Conservation (phyloP, 2,888 invertebrate genomes). For the Embidobia sp. region DNA sequence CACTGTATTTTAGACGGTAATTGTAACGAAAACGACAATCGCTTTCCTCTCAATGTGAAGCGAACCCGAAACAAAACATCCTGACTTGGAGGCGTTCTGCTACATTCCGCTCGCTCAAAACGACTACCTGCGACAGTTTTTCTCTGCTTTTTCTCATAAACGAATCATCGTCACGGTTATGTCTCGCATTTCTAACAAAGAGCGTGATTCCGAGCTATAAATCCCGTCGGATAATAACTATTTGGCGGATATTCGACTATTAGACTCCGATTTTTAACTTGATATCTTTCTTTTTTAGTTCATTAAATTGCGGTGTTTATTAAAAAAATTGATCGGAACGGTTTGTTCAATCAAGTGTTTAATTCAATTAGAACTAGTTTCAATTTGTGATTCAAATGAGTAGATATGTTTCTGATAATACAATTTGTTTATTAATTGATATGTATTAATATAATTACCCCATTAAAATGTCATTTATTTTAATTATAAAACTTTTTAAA, state of each 20-base stretch:
- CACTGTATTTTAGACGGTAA: slow-evolving; percentile 3
- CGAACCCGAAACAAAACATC: slow-evolving; percentile 57
- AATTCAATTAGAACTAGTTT: too few species aligned
- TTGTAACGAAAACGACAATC: slow-evolving; percentile 47
- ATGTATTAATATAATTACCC: too few species aligned
- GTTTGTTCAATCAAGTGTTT: too few species aligned
- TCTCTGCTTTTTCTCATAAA: slow-evolving; percentile 57
- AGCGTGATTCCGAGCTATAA: slow-evolving; percentile 32
- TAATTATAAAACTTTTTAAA: too few species aligned
- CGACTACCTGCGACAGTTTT: slow-evolving; percentile 64
- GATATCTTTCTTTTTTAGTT: neutral
- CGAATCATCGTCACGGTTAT: slow-evolving; percentile 49
- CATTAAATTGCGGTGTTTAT: too few species aligned
- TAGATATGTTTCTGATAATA: too few species aligned
- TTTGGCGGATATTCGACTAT: slow-evolving; percentile 17
- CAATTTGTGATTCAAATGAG: too few species aligned
- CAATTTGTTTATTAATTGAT: too few species aligned
- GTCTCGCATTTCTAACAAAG: slow-evolving; percentile 51
- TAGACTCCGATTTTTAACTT: neutral
- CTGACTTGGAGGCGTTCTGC: slow-evolving; percentile 53
- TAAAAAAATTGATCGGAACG: too few species aligned
- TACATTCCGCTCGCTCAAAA: slow-evolving; percentile 50
- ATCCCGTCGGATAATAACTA: slow-evolving; percentile 3
- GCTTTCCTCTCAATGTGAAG: slow-evolving; percentile 55
- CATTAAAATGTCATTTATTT: too few species aligned